phyloP scores from a whole-genome alignment of 2,888 invertebrate species.

The Macaria notata region DNA sequence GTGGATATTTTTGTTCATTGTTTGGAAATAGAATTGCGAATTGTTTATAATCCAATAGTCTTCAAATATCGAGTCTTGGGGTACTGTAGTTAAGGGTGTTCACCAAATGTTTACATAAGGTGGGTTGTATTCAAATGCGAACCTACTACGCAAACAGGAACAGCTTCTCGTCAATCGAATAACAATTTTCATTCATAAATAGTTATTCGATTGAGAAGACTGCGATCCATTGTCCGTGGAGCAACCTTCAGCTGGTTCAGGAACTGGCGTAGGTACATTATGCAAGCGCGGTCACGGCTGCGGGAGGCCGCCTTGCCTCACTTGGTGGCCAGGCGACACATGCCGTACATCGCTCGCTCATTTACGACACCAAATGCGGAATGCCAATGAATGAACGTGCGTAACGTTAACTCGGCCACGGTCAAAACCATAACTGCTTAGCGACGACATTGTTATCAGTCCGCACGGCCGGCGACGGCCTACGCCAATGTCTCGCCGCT shows the following conservation, averaged over 20 bases:
- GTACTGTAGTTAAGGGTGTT: no score
- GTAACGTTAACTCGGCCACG: constrained; percentile 45
- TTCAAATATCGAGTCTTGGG: no score
- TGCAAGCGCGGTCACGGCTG: constrained; percentile 31
- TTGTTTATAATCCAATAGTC: no score
- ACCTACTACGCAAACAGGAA: not conserved
- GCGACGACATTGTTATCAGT: constrained; percentile 30
- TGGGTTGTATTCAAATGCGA: no score
- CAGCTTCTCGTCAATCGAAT: no score
- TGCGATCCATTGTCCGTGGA: constrained; percentile 16
- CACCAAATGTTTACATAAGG: no score
- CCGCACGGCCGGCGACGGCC: constrained; percentile 6
- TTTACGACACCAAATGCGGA: constrained; percentile 36
- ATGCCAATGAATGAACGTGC: constrained; percentile 40
- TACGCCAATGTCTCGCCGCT: not conserved
- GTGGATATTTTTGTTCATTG: no score
- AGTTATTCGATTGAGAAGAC: not conserved
- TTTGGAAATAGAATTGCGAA: no score
- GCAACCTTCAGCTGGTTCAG: constrained; percentile 29
- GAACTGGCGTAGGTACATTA: constrained; percentile 28
- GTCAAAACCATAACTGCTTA: constrained; percentile 33
- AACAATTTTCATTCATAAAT: no score
- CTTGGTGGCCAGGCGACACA: constrained; percentile 23
- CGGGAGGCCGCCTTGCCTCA: constrained; percentile 24
- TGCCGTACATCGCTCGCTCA: constrained; percentile 25